phyloP scores from a whole-genome alignment of 2,797 vertebrate genomes.

The Manis javanica region DNA sequence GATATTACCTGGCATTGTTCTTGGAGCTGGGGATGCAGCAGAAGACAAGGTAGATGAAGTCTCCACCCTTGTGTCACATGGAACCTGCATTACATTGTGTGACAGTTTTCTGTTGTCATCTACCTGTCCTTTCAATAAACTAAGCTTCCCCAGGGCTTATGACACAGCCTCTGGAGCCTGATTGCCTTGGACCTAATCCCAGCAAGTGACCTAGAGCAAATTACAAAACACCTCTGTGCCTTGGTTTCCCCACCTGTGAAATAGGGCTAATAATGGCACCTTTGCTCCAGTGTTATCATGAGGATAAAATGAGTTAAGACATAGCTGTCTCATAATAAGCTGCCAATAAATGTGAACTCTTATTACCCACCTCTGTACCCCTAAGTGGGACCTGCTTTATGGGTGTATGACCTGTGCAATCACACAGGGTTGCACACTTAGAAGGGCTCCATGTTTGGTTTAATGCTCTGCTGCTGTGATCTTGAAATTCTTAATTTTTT shows the following conservation, averaged over 20 bases:
- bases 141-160: not conserved
- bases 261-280: not conserved
- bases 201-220: not conserved
- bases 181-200: not conserved
- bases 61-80: not conserved
- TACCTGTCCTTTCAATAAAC: not conserved
- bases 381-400: not conserved
- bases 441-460: not conserved
- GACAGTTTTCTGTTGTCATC: not conserved
- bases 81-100: not conserved
- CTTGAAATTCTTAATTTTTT: not conserved
- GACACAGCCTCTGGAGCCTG: not conserved
- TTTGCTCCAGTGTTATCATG: not conserved
- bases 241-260: conserved; percentile 23
- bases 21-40: not conserved
- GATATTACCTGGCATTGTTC: not conserved
- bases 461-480: not conserved
- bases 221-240: not conserved
- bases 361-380: not conserved
- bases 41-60: not conserved
- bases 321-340: not conserved
- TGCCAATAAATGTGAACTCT: not conserved
- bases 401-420: not conserved
- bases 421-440: not conserved
- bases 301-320: not conserved